These are phyloP conservation scores for Platerodrilus igneus DNA, from an alignment of 2,888 invertebrate genomes.

Conservation along the genomic window DNA sequence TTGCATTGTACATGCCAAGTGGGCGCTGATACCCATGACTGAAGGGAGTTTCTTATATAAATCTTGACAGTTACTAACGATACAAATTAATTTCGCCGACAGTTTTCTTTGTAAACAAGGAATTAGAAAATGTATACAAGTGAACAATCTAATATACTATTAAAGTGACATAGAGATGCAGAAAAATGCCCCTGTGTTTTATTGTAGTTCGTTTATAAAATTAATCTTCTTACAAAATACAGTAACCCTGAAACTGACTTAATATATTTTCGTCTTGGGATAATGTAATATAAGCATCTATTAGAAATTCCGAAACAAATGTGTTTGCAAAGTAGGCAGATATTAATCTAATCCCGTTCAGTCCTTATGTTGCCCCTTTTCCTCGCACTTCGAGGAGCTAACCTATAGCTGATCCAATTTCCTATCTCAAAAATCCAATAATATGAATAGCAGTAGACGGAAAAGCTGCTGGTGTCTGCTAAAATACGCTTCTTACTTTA, in stretches of 20 bases:
- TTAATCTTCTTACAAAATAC: background rate
- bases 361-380: conserved; percentile 19
- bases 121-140: conserved; percentile 14
- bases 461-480: conserved; percentile 22
- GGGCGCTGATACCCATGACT: conserved; percentile 29
- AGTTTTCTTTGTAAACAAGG: conserved; percentile 19
- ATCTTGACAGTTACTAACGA: conserved; percentile 41
- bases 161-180: too few species aligned
- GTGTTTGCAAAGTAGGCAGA: conserved; percentile 39
- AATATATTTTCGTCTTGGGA: too few species aligned
- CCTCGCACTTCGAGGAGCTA: conserved; percentile 22
- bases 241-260: background rate
- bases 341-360: conserved; percentile 37
- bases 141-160: conserved; percentile 2
- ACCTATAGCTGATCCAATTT: conserved; percentile 31
- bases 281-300: too few species aligned
- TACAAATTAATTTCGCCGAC: conserved; percentile 32
- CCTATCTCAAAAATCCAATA: conserved; percentile 30
- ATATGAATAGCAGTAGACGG: conserved; percentile 24
- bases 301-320: conserved; percentile 37
- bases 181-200: too few species aligned
- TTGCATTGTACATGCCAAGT: conserved; percentile 42
- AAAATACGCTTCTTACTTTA: conserved; percentile 21
- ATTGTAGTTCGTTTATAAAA: background rate
- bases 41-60: conserved; percentile 34